Base-by-base conservation (phyloP, 2,888 invertebrate species). In the Scaptodrosophila latifasciaeformis region DNA sequence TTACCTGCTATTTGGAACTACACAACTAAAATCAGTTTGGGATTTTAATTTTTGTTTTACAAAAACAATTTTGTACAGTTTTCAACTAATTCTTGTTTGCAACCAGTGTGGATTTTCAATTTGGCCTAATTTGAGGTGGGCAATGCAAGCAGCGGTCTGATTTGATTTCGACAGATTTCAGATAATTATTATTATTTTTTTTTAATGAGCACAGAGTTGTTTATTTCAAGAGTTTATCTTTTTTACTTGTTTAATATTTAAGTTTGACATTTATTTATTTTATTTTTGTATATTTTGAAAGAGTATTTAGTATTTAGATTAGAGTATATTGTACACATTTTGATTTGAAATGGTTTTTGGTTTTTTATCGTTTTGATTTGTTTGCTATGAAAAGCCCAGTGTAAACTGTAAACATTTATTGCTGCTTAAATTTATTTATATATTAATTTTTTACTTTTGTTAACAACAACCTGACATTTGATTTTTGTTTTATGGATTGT, bases 371-470 rank as follows among this genome's bases (percentile, higher is more conserved):
- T 85, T 86, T 86, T 86, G 85, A 85, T 85, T 85, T 83, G 83
- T 67, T 79, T 86, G 86, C 85, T 82, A 71, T 78, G 81, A 85
- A n/a, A n/a, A 86, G 86, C 86, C 86, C 81, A 82, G 78, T 71
- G 63, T 65, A 65, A 65, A 82, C 81, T 83, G 81, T 82, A 72
- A 76, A 72, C 71, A 51, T 75, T 69, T 61, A 50, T 59, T 59
- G 62, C 58, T 65, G 62, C 52, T 48, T 47, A 17, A 54, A 29
- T 52, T 42, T 34, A 18, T 52, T 24, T 54, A 51, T 9, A 19
- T 24, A 39, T 30, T 59, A 49, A 27, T 13, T 42, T 45, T 62
- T 61, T 56, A 52, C 57, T 60, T 57, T 67, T n/a, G n/a, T n/a
- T n/a, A n/a, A n/a, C n/a, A 66, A 66, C 66, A 66, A 66, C 66